These are phyloP conservation scores for Heliconius cydno DNA, from an alignment of 2,888 invertebrate species.

Conservation along the genomic window DNA sequence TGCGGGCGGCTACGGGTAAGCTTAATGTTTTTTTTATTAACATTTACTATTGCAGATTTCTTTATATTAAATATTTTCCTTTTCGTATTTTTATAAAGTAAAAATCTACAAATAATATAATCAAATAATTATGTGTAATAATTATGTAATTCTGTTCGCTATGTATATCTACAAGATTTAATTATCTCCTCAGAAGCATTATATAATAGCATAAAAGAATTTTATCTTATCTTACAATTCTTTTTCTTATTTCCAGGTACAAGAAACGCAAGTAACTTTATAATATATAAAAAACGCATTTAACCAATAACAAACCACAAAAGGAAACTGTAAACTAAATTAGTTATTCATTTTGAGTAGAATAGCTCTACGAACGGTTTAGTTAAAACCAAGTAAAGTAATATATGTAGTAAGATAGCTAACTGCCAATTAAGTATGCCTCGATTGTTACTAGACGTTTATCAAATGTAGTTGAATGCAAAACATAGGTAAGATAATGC, in stretches of 20 bases:
- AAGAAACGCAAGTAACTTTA: slow-evolving; percentile 31
- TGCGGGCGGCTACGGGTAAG: slow-evolving; percentile 41
- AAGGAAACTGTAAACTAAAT: slow-evolving; percentile 25
- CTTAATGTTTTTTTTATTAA: not conserved
- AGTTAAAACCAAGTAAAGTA: slow-evolving; percentile 32
- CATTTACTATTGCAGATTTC: not conserved
- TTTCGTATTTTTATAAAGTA: too few species aligned
- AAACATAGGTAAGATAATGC: not conserved
- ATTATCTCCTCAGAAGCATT: not conserved
- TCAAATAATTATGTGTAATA: not conserved
- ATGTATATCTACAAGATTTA: not conserved
- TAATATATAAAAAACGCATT: not conserved
- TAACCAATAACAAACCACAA: not conserved
- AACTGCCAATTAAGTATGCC: slow-evolving; percentile 39
- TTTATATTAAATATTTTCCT: too few species aligned
- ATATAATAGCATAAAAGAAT: not conserved
- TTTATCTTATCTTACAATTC: not conserved
- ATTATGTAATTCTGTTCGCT: not conserved
- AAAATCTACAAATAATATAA: not conserved
- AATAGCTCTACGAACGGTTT: slow-evolving; percentile 23
- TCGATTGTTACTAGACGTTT: slow-evolving; percentile 16
- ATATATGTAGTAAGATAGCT: slow-evolving; percentile 22
- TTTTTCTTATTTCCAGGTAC: slow-evolving; percentile 49
- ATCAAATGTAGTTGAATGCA: slow-evolving; percentile 19
- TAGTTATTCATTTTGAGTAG: slow-evolving; percentile 9